Evolutionary conservation across 1,140 invertebrate species (phyloP).

Genomic region (Dryas iulia): DNA sequence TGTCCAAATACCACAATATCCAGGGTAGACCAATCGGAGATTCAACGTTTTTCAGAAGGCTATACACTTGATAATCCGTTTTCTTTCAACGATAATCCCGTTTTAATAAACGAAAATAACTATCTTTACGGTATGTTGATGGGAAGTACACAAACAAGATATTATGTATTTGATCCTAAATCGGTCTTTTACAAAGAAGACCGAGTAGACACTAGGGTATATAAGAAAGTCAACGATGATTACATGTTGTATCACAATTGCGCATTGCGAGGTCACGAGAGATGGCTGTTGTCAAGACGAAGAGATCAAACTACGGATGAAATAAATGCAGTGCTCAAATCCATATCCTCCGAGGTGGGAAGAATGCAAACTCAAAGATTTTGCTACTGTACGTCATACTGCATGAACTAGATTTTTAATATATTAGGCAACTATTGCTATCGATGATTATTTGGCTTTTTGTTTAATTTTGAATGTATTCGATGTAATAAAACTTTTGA

Average conservation of each 20-base stretch:
- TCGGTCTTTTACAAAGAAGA: neutral
- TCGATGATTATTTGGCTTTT: too few species aligned
- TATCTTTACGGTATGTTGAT: slow-evolving; percentile 13
- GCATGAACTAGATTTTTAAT: too few species aligned
- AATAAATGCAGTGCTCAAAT: slow-evolving; percentile 5
- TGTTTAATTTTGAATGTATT: too few species aligned
- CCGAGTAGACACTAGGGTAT: slow-evolving; percentile 7
- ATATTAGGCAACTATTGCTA: too few species aligned
- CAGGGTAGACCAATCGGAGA: neutral
- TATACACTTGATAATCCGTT: slow-evolving; percentile 7
- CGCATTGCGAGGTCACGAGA: neutral
- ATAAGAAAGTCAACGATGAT: slow-evolving; percentile 23
- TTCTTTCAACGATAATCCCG: slow-evolving; percentile 24
- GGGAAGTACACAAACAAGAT: slow-evolving; percentile 11
- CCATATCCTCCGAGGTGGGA: slow-evolving; percentile 7
- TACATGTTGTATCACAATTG: slow-evolving; percentile 20
- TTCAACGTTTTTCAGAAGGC: slow-evolving; percentile 12
- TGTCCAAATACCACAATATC: slow-evolving; percentile 8
- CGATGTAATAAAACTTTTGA: too few species aligned
- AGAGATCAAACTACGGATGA: slow-evolving; percentile 14
- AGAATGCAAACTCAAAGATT: slow-evolving; percentile 20
- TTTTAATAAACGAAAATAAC: neutral
- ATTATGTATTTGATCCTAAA: slow-evolving; percentile 16
- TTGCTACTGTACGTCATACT: neutral
- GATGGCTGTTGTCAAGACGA: slow-evolving; percentile 18